Evolutionary conservation across 2,113 vertebrate genomes (phyloP), one percentile per base, ranked within the genome.

Genomic region (Bettongia penicillata): DNA sequence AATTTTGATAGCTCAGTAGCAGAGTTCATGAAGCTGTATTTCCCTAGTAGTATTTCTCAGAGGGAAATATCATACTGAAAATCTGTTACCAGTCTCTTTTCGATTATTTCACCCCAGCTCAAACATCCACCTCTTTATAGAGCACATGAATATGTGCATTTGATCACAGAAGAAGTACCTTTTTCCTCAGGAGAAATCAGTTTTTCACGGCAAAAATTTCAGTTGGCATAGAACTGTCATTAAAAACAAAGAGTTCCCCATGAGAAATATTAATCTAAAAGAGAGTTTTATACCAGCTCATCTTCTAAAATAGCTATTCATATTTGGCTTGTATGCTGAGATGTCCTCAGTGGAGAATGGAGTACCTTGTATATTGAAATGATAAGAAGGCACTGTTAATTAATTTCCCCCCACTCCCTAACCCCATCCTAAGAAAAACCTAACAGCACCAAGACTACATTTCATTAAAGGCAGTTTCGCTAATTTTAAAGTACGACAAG

Each of bases 271-370:
- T 51, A 53, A 92, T 2, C 53, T 68, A 94, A 68, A 92, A 0
- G 3, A 90, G 0, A 25, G 43, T 55, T 12, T 14, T 14, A 19
- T 61, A 11, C 3, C 90, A 51, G 47, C 94, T 77, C 50, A 53
- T n/a, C 91, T 95, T 89, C 47, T 90, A 68, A 91, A 94, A n/a
- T 57, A 94, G 31, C 43, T 55, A 28, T 9, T 53, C 77, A 37
- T 50, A 12, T 43, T 22, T 43, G 68, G 8, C 68, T 19, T 43
- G 16, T 43, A 84, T 1, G 16, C 16, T 84, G 5, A n/a, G 37
- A 22, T 84, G 26, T 84, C 68, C 68, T 43, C 37, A 43, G 37
- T 84, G 37, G 37, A 68, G 16, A 84, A 84, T 22, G 19, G n/a
- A 84, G 16, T 5, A 43, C 16, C 43, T 84, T 84, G 16, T 7